These are phyloP conservation scores for Gastrophysa polygoni DNA, from an alignment of 2,888 invertebrate species.

Conservation along the genomic window DNA sequence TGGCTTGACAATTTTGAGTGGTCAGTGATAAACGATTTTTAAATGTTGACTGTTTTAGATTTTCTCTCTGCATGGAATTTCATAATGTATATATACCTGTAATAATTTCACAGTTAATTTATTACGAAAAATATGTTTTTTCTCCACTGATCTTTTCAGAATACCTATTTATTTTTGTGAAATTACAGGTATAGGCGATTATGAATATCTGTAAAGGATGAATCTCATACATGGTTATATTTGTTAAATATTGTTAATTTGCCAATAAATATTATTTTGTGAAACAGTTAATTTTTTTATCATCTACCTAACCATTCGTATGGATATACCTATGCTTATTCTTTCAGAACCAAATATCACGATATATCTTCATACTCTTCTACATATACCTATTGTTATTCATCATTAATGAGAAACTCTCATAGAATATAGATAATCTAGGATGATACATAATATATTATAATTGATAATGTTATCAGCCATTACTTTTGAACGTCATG, in stretches of 20 bases:
- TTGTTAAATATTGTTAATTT: slow-evolving; percentile 14
- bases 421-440: neutral
- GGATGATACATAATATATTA: neutral
- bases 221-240: slow-evolving; percentile 13
- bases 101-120: neutral
- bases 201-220: slow-evolving; percentile 1
- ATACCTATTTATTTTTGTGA: slow-evolving; percentile 11
- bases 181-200: slow-evolving; percentile 6
- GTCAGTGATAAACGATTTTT: neutral
- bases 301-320: neutral
- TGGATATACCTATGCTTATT: neutral
- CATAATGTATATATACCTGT: neutral
- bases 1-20: too few relatives aligned
- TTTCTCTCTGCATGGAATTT: neutral
- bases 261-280: slow-evolving; percentile 15
- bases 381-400: too few relatives aligned
- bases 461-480: slow-evolving; percentile 10
- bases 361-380: too few relatives aligned
- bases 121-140: neutral
- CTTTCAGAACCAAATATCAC: too few relatives aligned
- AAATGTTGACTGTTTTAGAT: neutral
- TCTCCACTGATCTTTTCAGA: neutral
- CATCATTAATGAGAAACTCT: neutral
- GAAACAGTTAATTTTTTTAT: neutral
- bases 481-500: neutral